Conservation (phyloP, 2,888 invertebrate genomes). For the Papilio demoleus region DNA sequence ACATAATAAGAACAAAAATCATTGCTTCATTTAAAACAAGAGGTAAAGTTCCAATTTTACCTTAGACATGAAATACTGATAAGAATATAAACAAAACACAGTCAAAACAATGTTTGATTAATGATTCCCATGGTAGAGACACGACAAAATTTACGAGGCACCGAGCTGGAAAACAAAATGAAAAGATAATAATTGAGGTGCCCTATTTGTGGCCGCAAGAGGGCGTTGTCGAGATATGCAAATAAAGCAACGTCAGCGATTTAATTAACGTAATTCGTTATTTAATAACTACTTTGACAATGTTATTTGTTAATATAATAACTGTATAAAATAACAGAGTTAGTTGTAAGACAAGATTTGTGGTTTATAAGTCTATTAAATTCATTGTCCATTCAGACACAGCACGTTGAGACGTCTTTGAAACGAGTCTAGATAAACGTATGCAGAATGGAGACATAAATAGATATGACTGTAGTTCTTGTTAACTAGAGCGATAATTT, state of each 20-base stretch:
- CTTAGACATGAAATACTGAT: no score
- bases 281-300: background rate
- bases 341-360: no score
- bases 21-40: no score
- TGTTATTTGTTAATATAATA: no score
- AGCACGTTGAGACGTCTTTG: no score
- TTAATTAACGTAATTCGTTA: background rate
- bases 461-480: conserved; percentile 17
- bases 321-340: no score
- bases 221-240: conserved; percentile 24
- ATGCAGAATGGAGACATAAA: background rate
- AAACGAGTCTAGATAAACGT: background rate
- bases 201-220: conserved; percentile 9
- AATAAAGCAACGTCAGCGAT: background rate
- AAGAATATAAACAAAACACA: conserved; percentile 12
- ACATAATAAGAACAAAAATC: no score
- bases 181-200: conserved; percentile 25
- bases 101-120: conserved; percentile 19
- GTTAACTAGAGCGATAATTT: conserved; percentile 17
- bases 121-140: conserved; percentile 24
- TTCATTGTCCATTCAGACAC: no score
- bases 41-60: no score
- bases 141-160: conserved; percentile 25
- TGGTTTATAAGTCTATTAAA: no score
- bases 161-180: conserved; percentile 13